Evolutionary conservation across 2,113 vertebrate genomes (phyloP), one percentile per base, ranked within the genome.

Genomic region (Oreochromis niloticus): DNA sequence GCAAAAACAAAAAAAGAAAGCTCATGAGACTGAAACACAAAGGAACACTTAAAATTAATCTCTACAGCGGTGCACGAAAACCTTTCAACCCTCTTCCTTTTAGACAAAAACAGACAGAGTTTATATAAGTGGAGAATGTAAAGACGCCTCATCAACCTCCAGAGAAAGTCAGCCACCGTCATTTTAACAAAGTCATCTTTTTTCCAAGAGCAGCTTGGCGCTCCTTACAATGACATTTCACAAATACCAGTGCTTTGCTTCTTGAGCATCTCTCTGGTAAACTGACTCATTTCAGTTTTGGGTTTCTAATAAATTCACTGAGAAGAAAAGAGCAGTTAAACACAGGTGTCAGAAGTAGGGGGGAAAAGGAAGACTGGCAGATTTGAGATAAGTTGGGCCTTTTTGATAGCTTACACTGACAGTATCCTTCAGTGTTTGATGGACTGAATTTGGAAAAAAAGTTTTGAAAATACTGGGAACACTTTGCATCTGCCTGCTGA

Each of bases 151-250:
- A 63, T 89, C 48, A 73, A 80, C 10, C 66, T 66, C 46, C 4
- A 7, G 82, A 27, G 24, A 57, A 79, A 61, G 3, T 22, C 22
- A 55, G 2, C 55, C 3, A 16, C 8, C 13, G 1, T 73, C 43
- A 46, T 63, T 36, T 16, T 36, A 17, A 83, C 22, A 30, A 46
- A 55, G 48, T 57, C 16, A n/a, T 61, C 41, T 66, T 66, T 55
- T 91, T 81, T 24, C 24, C 19, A 32, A 81, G 32, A 82, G 56
- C 91, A 93, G 87, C 87, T 90, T 90, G 82, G 30, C 1, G 82
- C 82, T 85, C 90, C 16, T 27, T 66, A 90, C 80, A 91, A 83
- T 80, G 39, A 41, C 11, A 56, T 85, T 91, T 87, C 85, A 79
- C 24, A 86, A 85, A 52, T 34, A 89, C 50, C 3, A 22, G 61